Evolutionary conservation across 2,888 invertebrate genomes (phyloP).

Genomic region (Sussaba pulchella): DNA sequence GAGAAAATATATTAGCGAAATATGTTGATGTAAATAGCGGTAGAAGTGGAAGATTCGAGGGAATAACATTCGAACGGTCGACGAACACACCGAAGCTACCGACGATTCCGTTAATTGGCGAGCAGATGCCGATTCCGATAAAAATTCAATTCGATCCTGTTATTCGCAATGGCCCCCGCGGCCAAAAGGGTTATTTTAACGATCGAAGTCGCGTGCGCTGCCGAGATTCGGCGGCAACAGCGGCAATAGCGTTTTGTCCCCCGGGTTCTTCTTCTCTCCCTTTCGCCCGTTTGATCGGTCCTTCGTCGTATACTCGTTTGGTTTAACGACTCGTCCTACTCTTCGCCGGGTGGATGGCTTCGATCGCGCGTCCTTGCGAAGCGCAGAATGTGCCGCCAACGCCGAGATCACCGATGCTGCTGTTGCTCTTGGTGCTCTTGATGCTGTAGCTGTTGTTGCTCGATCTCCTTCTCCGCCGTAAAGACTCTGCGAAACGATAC

Average conservation of each 20-base stretch:
- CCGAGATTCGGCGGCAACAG: constrained; percentile 76
- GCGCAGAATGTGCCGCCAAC: constrained; percentile 56
- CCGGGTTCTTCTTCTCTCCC: constrained; percentile 49
- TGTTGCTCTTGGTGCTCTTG: too few species aligned
- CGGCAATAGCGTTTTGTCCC: constrained; percentile 79
- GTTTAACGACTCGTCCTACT: constrained; percentile 63
- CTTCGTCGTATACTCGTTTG: constrained; percentile 56
- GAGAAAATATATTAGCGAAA: constrained; percentile 21
- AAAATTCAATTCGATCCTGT: constrained; percentile 82
- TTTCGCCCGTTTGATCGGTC: constrained; percentile 49
- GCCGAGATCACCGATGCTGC: constrained; percentile 54
- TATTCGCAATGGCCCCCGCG: constrained; percentile 75
- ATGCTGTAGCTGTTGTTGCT: constrained; percentile 54
- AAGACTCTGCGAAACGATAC: constrained; percentile 66
- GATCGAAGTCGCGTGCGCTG: constrained; percentile 67
- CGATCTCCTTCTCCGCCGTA: constrained; percentile 62
- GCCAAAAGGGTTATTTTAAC: constrained; percentile 67
- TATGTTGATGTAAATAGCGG: constrained; percentile 31
- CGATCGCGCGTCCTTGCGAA: constrained; percentile 59
- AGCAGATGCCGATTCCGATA: constrained; percentile 74
- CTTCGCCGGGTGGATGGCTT: constrained; percentile 47
- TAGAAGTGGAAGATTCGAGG: constrained; percentile 38
- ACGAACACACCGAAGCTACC: constrained; percentile 46
- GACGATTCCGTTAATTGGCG: constrained; percentile 64
- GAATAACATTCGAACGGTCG: constrained; percentile 21